A percentile compares a stretch with the other conserved stretches of the same genome.
phyloP scores from a whole-genome alignment of 2,888 invertebrate species.

The Erebia ligea region DNA sequence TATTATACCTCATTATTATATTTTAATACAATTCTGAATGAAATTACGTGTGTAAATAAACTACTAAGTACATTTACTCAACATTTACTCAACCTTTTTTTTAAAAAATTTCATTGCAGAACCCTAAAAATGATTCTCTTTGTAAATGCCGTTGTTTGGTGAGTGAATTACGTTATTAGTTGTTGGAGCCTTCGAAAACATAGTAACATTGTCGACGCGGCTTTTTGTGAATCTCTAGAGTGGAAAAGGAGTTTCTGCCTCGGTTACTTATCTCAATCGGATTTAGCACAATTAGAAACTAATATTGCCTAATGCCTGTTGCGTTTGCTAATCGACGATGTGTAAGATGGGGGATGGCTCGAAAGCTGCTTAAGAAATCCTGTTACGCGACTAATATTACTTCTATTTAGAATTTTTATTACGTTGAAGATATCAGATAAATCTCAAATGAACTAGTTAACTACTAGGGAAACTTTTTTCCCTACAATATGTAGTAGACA shows the following conservation, averaged over 20 bases:
- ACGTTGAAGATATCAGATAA: too few species aligned
- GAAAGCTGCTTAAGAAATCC: conserved; percentile 11
- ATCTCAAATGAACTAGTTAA: too few species aligned
- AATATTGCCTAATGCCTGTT: conserved; percentile 49
- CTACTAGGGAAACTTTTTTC: too few species aligned
- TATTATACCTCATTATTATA: too few species aligned
- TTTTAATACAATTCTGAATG: too few species aligned
- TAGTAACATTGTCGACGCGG: conserved; percentile 66
- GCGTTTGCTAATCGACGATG: conserved; percentile 52
- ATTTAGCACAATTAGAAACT: conserved; percentile 72
- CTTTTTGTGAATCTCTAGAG: conserved; percentile 58
- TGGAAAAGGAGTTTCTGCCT: conserved; percentile 71
- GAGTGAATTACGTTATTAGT: conserved; percentile 72
- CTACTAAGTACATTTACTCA: too few species aligned
- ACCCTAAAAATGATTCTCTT: conserved; percentile 29
- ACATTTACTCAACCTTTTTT: not conserved
- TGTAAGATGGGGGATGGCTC: conserved; percentile 48
- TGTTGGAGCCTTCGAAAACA: conserved; percentile 58
- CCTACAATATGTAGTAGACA: too few species aligned
- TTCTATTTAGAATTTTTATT: too few species aligned
- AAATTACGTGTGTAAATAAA: too few species aligned
- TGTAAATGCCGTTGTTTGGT: conserved; percentile 52
- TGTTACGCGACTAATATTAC: not conserved
- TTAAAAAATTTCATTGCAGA: not conserved
- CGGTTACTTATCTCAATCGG: conserved; percentile 67